A percentile compares a stretch with the other conserved stretches of the same genome.
These are phyloP conservation scores for Gryllus bimaculatus DNA, from an alignment of 1,140 invertebrate genomes.

Conservation along the genomic window DNA sequence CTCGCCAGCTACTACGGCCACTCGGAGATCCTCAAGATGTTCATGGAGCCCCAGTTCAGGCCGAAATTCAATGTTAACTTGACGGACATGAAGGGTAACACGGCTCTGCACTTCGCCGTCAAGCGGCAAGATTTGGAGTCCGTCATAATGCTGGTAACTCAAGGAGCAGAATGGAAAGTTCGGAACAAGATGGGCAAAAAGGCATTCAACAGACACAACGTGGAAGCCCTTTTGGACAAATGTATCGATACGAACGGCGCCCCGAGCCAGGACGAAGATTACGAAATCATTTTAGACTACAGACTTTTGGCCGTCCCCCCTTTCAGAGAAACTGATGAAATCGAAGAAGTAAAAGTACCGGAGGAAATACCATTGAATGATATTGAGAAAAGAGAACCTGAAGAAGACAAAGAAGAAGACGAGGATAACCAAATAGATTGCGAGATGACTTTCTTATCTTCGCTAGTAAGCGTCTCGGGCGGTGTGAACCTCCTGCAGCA, in stretches of 20 bases:
- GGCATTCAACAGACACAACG: neutral
- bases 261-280: neutral
- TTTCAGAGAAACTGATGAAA: neutral
- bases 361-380: neutral
- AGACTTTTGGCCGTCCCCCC: neutral
- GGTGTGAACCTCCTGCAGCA: neutral
- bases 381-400: neutral
- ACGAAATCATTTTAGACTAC: neutral
- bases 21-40: neutral
- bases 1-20: neutral
- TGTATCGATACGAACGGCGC: neutral
- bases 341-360: neutral
- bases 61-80: conserved; percentile 48
- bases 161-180: conserved; percentile 40
- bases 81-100: conserved; percentile 59
- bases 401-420: neutral
- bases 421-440: neutral
- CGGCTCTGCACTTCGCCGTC: conserved; percentile 72
- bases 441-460: neutral
- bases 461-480: neutral
- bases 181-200: neutral
- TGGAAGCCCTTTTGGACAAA: neutral
- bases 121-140: conserved; percentile 50
- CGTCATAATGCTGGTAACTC: conserved; percentile 47
- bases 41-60: neutral